These are phyloP conservation scores for Sesia bembeciformis DNA, from an alignment of 2,888 invertebrate species.

Conservation along the genomic window DNA sequence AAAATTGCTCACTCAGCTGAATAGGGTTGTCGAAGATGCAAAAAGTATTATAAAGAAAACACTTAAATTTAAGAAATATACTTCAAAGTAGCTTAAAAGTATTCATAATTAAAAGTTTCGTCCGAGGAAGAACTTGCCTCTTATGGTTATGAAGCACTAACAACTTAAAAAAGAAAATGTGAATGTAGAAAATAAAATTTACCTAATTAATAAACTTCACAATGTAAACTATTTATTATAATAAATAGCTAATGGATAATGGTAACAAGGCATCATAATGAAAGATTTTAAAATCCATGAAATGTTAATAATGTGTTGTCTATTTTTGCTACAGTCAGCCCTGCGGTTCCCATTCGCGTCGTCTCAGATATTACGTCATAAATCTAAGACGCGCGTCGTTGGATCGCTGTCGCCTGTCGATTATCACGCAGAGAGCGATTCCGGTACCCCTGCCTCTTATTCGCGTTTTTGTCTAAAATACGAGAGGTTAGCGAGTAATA, in stretches of 20 bases:
- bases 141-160: background rate
- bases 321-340: background rate
- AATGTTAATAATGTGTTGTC: background rate
- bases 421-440: slow-evolving; percentile 44
- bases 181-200: too few species aligned
- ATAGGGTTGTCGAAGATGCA: slow-evolving; percentile 15
- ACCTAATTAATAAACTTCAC: too few species aligned
- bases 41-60: background rate
- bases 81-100: background rate
- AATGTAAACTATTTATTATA: too few species aligned
- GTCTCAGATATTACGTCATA: slow-evolving; percentile 45
- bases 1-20: slow-evolving; percentile 23
- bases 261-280: background rate
- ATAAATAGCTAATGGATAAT: too few species aligned
- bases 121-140: background rate
- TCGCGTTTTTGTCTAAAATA: background rate
- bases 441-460: slow-evolving; percentile 10
- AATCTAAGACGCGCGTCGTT: slow-evolving; percentile 32
- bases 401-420: slow-evolving; percentile 49
- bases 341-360: slow-evolving; percentile 6
- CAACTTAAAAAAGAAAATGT: background rate
- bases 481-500: background rate
- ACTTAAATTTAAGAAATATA: background rate
- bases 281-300: background rate
- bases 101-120: background rate